A percentile compares a stretch with the other conserved stretches of the same genome.
Evolutionary conservation across 2,113 vertebrate species (phyloP).

Genomic region (Psittacara wagleri): DNA sequence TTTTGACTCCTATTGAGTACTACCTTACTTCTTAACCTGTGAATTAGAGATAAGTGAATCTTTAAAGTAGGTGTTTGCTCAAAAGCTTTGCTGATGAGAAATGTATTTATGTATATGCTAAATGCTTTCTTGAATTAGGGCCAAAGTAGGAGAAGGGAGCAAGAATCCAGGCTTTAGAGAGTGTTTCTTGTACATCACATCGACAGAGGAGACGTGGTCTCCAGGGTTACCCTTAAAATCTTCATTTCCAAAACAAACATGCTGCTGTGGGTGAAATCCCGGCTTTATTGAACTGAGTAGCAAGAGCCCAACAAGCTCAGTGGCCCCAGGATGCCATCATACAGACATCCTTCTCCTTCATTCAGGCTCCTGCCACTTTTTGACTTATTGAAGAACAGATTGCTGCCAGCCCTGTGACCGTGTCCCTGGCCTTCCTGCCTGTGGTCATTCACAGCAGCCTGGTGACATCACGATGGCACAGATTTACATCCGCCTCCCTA

Average conservation of each 20-base stretch:
- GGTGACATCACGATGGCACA: neutral
- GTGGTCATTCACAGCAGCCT: neutral
- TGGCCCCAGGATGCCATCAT: neutral
- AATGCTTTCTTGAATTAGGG: constrained; percentile 19
- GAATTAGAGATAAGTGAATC: constrained; percentile 2
- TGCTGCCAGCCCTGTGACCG: neutral
- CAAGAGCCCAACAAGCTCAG: neutral
- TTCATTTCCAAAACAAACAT: neutral
- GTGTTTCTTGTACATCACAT: neutral
- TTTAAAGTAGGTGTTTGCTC: neutral
- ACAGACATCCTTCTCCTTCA: neutral
- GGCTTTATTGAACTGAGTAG: neutral
- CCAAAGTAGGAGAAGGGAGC: neutral
- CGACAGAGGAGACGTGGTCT: neutral
- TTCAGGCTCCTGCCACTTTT: neutral
- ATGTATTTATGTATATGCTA: neutral
- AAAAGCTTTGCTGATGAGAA: neutral
- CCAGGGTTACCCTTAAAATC: neutral
- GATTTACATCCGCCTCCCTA: neutral
- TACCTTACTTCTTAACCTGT: neutral
- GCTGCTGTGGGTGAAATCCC: neutral
- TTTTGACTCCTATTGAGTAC: neutral
- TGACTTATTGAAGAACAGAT: accelerated
- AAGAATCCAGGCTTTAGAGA: neutral
- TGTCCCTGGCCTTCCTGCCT: neutral